Conservation (phyloP, 35 echinoderm and acorn worm species). For the Chiridota heheva region DNA sequence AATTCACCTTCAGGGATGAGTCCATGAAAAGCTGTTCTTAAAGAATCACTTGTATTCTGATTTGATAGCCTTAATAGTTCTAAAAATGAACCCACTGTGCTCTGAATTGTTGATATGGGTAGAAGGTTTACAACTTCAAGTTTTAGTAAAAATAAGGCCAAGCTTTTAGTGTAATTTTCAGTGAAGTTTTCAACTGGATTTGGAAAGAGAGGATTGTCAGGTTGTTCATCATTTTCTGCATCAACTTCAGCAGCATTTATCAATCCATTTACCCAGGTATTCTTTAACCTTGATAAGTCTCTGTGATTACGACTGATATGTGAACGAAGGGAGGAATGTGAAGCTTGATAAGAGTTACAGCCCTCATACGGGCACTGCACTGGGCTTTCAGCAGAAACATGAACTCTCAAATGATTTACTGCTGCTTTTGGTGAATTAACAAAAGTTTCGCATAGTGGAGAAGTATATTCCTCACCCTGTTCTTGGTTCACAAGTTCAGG, state of each 20-base stretch:
- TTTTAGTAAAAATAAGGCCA: constrained; percentile 12
- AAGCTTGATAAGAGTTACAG: background rate
- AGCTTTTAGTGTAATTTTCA: background rate
- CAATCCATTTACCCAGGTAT: background rate
- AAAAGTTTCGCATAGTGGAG: background rate
- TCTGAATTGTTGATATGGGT: constrained; percentile 11
- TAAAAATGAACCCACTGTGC: background rate
- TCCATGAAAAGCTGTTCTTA: background rate
- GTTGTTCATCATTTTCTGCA: background rate
- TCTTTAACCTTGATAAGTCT: background rate
- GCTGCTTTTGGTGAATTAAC: constrained; percentile 6
- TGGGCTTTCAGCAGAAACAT: background rate
- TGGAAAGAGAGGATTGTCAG: background rate
- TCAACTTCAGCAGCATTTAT: background rate
- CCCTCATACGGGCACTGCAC: background rate
- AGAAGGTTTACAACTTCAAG: constrained; percentile 4
- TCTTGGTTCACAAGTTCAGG: background rate
- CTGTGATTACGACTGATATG: constrained; percentile 10
- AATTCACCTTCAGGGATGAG: background rate
- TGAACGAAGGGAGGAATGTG: background rate
- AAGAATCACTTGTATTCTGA: background rate
- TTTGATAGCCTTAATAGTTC: background rate
- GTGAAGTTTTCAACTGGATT: constrained; percentile 4
- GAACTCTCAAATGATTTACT: background rate
- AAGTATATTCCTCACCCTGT: background rate